Conservation (phyloP, 1,140 invertebrate genomes). For the Sycophaga agraensis region DNA sequence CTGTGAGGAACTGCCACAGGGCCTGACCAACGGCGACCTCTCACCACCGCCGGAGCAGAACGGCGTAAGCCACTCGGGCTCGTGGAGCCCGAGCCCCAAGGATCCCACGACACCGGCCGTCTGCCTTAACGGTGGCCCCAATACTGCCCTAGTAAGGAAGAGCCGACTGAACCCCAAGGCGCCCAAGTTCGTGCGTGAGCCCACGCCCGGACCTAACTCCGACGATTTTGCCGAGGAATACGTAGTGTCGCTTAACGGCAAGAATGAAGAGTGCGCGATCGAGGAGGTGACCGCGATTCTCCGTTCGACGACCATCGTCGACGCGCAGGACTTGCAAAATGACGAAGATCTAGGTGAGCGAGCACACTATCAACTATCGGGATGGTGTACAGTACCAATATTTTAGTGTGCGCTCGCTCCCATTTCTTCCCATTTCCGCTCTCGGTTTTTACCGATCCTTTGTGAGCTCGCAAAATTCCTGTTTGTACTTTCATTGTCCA, state of each 20-base stretch:
- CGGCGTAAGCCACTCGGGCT: not conserved
- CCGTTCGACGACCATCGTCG: not conserved
- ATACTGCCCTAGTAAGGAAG: not conserved
- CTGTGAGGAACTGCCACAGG: slow-evolving; percentile 20
- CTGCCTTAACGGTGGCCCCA: slow-evolving; percentile 33
- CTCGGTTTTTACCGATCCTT: no score
- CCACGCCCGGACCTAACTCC: slow-evolving; percentile 46
- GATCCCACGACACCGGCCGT: slow-evolving; percentile 36
- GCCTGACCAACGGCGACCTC: slow-evolving; percentile 18
- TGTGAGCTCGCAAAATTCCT: no score
- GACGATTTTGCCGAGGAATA: slow-evolving; percentile 6
- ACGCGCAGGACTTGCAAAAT: not conserved
- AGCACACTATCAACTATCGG: not conserved
- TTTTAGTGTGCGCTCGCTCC: no score
- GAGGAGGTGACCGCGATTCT: not conserved
- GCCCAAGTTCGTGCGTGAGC: slow-evolving; percentile 44
- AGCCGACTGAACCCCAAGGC: slow-evolving; percentile 11
- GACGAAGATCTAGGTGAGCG: slow-evolving; percentile 12
- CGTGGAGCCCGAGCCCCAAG: slow-evolving; percentile 3
- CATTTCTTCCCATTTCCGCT: no score
- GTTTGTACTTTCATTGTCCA: no score
- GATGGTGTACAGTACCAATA: not conserved
- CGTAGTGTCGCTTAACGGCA: not conserved
- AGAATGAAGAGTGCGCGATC: slow-evolving; percentile 1
- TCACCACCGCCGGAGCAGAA: not conserved